Evolutionary conservation across 2,113 vertebrate genomes (phyloP), one percentile per base, ranked within the genome.

Genomic region (Recurvirostra avosetta): DNA sequence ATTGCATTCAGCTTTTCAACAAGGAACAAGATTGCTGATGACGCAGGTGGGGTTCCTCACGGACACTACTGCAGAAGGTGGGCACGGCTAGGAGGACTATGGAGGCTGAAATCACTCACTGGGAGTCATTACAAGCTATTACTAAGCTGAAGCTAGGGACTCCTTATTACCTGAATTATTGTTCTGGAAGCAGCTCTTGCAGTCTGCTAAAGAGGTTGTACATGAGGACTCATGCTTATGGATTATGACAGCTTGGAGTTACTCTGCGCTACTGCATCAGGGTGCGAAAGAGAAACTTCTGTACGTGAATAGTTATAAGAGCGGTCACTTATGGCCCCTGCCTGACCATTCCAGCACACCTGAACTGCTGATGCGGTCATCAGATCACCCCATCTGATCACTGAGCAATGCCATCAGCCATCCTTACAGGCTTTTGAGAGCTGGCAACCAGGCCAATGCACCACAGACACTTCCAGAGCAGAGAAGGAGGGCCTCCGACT

Each of bases 231-330:
- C 47, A 2, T 2, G 0, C 34, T 49, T 34, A 63, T 5, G 78
- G 84, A 36, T 58, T n/a, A 12, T 3, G 73, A 72, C 45, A 56
- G 30, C 5, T 32, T 11, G 36, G 75, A 72, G 47, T 92, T 78
- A 34, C 17, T 41, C 61, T 15, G 23, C 1, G 6, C 50, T 34
- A 8, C 34, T 15, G n/a, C 82, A 61, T 52, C 36, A 4, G 17
- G 59, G 58, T 18, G 34, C 11, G 25, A 23, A 26, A 47, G 43
- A 84, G 70, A 70, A 86, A 68, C 45, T 83, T 49, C 88, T 3
- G 2, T 2, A 2, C 0, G 6, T 22, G 66, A 87, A 49, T 2
- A 29, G 36, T 10, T n/a, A 1, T 26, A 7, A 40, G 36, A 47
- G 41, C 41, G 47, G 49, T 1, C 49, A 26, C 55, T 67, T 32